Percentiles rank a stretch among this genome's conserved stretches.
These are phyloP conservation scores for Heliangelus exortis DNA, from an alignment of 2,797 vertebrate genomes.

Conservation along the genomic window DNA sequence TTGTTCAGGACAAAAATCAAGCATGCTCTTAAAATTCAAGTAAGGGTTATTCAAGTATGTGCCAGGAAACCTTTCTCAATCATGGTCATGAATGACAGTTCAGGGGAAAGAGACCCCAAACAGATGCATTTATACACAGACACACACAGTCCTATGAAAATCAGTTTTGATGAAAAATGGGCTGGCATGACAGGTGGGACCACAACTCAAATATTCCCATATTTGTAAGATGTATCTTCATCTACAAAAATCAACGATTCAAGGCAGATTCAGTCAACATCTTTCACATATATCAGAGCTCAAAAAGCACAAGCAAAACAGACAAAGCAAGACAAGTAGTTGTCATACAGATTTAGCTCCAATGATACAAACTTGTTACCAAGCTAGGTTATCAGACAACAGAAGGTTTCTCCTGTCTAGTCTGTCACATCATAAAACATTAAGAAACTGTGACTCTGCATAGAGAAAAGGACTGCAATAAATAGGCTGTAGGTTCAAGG, in stretches of 20 bases:
- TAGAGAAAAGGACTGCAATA: not conserved
- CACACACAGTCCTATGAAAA: not conserved
- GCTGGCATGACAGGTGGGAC: not conserved
- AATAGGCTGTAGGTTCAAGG: not conserved
- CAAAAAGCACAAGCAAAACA: not conserved
- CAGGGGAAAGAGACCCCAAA: not conserved
- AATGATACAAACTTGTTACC: not conserved
- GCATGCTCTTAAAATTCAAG: not conserved
- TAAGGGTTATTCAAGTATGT: not conserved
- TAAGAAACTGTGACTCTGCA: not conserved
- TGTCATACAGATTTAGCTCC: not conserved
- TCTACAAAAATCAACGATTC: not conserved
- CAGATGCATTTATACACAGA: not conserved
- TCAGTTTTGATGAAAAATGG: not conserved
- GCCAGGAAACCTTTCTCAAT: not conserved
- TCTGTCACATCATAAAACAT: not conserved
- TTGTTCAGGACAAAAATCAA: not conserved
- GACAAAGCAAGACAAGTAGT: not conserved
- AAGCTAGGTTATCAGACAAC: not conserved
- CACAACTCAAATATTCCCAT: not conserved
- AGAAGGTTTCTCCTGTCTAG: conserved; percentile 17
- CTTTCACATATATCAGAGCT: not conserved
- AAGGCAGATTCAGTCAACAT: not conserved
- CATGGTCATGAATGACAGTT: not conserved
- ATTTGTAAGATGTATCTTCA: not conserved